Conservation (phyloP, 2,888 invertebrate species). For the Apocheima hispidaria region DNA sequence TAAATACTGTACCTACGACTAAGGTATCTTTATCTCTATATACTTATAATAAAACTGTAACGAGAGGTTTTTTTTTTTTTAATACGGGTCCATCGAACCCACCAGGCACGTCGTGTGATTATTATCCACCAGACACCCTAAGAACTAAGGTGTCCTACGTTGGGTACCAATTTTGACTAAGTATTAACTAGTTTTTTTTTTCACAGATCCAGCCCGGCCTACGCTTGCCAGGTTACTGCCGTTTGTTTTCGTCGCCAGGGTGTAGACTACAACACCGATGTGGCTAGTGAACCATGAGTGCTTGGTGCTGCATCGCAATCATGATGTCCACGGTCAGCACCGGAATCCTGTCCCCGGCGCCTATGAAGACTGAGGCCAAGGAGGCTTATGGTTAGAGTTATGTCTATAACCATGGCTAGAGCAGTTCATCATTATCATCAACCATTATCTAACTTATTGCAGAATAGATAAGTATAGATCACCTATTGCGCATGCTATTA, state of each 20-base stretch:
- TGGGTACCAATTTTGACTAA: neutral
- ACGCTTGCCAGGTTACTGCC: constrained; percentile 13
- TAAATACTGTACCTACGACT: too few species aligned
- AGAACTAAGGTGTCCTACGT: neutral
- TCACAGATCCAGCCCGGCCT: constrained; percentile 23
- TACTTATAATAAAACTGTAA: too few species aligned
- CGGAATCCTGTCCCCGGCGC: constrained; percentile 73
- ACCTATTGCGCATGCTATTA: too few species aligned
- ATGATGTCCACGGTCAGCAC: constrained; percentile 80
- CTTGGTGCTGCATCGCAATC: constrained; percentile 81
- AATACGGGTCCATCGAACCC: too few species aligned
- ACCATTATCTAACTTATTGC: neutral
- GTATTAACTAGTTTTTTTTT: constrained; percentile 19
- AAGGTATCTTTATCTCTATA: too few species aligned
- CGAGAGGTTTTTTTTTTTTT: too few species aligned
- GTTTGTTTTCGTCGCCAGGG: constrained; percentile 49
- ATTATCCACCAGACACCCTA: too few species aligned
- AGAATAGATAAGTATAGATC: too few species aligned
- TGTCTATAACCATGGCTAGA: neutral
- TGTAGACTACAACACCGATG: constrained; percentile 69
- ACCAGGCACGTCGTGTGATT: too few species aligned
- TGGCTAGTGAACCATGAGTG: constrained; percentile 78
- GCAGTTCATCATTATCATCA: neutral
- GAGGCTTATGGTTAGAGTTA: constrained; percentile 69
- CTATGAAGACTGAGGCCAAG: constrained; percentile 75